phyloP scores from a whole-genome alignment of 1,140 invertebrate species.

The Laodelphax striatellus region DNA sequence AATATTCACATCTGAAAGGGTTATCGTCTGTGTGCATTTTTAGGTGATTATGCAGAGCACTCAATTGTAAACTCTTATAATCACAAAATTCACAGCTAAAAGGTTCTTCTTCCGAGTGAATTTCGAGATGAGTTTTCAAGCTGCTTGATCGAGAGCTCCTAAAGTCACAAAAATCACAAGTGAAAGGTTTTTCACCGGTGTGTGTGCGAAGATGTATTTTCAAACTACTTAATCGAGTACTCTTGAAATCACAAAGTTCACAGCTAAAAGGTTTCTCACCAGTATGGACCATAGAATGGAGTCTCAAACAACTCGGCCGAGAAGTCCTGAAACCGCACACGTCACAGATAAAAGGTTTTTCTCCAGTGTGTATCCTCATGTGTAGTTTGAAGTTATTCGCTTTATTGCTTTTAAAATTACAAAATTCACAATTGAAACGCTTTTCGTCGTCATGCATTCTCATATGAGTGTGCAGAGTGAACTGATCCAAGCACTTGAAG shows the following conservation, averaged over 20 bases:
- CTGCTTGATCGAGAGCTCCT: not conserved
- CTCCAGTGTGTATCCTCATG: slow-evolving; percentile 13
- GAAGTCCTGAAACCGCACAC: slow-evolving; percentile 12
- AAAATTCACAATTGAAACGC: not conserved
- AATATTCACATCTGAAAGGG: slow-evolving; percentile 41
- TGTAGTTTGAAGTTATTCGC: not conserved
- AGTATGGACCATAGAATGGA: slow-evolving; percentile 35
- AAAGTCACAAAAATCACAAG: slow-evolving; percentile 7
- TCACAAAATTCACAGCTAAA: slow-evolving; percentile 10
- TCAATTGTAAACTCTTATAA: not conserved
- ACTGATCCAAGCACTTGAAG: no score
- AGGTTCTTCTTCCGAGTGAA: not conserved
- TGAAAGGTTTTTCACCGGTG: slow-evolving; percentile 16
- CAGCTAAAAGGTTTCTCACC: slow-evolving; percentile 43
- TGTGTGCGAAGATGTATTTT: slow-evolving; percentile 42
- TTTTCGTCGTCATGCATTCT: not conserved
- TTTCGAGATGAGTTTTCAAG: slow-evolving; percentile 3
- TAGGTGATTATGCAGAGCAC: slow-evolving; percentile 37
- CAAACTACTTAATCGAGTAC: slow-evolving; percentile 55
- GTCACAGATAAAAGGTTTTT: slow-evolving; percentile 17
- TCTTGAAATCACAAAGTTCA: slow-evolving; percentile 48
- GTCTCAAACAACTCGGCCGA: slow-evolving; percentile 21
- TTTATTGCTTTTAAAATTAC: not conserved
- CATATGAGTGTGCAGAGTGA: no score
- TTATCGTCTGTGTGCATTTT: slow-evolving; percentile 43